These are phyloP conservation scores for Betta splendens DNA, from an alignment of 2,797 vertebrate species.

Conservation along the genomic window DNA sequence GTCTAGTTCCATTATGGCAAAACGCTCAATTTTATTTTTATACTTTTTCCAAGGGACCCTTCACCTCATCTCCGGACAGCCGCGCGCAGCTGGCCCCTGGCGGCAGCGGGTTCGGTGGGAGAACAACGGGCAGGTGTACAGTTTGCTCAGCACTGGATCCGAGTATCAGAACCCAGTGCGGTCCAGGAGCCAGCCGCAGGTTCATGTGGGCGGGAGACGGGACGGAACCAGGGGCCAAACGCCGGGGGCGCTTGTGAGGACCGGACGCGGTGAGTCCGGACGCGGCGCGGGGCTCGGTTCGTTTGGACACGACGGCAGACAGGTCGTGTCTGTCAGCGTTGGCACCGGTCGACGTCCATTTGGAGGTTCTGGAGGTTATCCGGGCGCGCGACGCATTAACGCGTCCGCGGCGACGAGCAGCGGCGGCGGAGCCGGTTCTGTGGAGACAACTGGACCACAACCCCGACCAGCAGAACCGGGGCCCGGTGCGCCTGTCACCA, in stretches of 20 bases:
- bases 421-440: too few species aligned
- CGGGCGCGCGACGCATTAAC: conserved; percentile 34
- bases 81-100: conserved; percentile 72
- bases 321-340: conserved; percentile 20
- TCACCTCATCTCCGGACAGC: conserved; percentile 58
- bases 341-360: conserved; percentile 42
- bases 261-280: conserved; percentile 37
- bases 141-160: conserved; percentile 80
- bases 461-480: conserved; percentile 5
- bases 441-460: conserved; percentile 15
- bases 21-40: conserved; percentile 62
- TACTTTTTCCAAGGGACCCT: conserved; percentile 68
- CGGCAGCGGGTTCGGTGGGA: conserved; percentile 82
- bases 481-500: conserved; percentile 22
- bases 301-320: conserved; percentile 30
- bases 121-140: conserved; percentile 83
- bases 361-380: conserved; percentile 25
- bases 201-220: conserved; percentile 67
- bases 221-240: conserved; percentile 44
- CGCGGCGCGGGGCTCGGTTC: conserved; percentile 7
- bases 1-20: conserved; percentile 65
- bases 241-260: conserved; percentile 35
- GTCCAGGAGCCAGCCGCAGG: conserved; percentile 64
- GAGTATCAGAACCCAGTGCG: conserved; percentile 70
- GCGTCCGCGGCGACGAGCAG: too few species aligned